Evolutionary conservation across 37 sponge, comb jelly and placozoan species (phyloP).

Genomic region (Mnemiopsis leidyi): DNA sequence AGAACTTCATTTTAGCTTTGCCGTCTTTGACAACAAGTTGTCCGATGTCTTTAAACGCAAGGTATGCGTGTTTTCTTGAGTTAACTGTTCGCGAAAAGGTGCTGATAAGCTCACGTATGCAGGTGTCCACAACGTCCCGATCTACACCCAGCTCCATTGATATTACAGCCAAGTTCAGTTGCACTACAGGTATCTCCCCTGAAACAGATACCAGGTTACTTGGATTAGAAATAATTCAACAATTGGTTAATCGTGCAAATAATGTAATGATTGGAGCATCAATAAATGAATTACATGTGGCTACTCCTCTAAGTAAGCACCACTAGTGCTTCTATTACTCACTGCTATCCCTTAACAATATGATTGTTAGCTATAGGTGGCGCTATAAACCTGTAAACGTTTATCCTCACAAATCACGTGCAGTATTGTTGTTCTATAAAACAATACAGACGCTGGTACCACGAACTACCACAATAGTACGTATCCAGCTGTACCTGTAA

Average conservation of each 20-base stretch:
- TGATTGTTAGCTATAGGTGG: too few species aligned
- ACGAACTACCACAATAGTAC: too few species aligned
- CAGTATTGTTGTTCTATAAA: too few species aligned
- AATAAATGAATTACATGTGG: too few species aligned
- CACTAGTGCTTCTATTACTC: too few species aligned
- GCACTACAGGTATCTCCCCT: slow-evolving; percentile 81
- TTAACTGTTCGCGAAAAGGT: slow-evolving; percentile 69
- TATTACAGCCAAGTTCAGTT: slow-evolving; percentile 77
- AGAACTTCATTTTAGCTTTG: slow-evolving; percentile 85
- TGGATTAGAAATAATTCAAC: background rate
- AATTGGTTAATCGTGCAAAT: background rate
- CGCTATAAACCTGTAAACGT: too few species aligned
- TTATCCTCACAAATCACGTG: too few species aligned
- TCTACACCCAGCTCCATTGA: slow-evolving; percentile 72
- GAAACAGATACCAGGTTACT: background rate
- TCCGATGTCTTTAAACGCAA: slow-evolving; percentile 75
- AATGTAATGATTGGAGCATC: too few species aligned
- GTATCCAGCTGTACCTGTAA: too few species aligned
- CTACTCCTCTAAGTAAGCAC: too few species aligned
- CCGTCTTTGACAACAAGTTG: slow-evolving; percentile 70
- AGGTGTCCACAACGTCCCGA: slow-evolving; percentile 77
- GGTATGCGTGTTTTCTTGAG: slow-evolving; percentile 66
- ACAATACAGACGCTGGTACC: too few species aligned
- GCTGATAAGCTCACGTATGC: slow-evolving; percentile 76
- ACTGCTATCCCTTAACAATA: too few species aligned